A percentile compares a stretch with the other conserved stretches of the same genome.
These are phyloP conservation scores for Steatocranus sp. DNA, from an alignment of 2,797 vertebrate genomes.

Conservation along the genomic window DNA sequence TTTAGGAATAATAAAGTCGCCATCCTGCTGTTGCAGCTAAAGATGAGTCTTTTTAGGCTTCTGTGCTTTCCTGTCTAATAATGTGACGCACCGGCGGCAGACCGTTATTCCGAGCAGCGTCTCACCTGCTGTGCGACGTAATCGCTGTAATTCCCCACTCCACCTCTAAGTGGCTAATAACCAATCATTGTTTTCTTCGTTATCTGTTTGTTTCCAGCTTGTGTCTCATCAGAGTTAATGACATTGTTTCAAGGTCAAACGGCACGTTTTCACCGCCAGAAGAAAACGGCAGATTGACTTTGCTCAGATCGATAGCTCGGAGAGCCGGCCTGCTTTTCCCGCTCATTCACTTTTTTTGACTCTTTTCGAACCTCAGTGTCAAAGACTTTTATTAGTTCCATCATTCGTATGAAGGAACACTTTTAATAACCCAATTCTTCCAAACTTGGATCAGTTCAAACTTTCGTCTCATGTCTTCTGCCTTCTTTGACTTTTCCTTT, in stretches of 20 bases:
- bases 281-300: neutral
- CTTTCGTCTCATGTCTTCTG: neutral
- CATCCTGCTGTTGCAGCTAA: neutral
- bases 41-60: neutral
- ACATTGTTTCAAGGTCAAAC: slow-evolving; percentile 3
- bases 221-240: slow-evolving; percentile 6
- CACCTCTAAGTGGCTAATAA: neutral
- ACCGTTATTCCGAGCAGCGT: neutral
- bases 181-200: neutral
- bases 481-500: neutral
- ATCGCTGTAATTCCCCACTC: neutral
- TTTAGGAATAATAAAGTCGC: neutral
- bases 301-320: neutral
- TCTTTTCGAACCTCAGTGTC: accelerated
- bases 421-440: neutral
- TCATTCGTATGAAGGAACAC: neutral
- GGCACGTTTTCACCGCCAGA: neutral
- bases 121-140: neutral
- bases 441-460: neutral
- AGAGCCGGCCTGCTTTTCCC: neutral
- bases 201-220: neutral
- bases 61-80: neutral
- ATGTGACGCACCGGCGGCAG: neutral
- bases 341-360: neutral
- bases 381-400: neutral